A percentile compares a stretch with the other conserved stretches of the same genome.
These are phyloP conservation scores for Melinopterus prodromus DNA, from an alignment of 2,888 invertebrate species.

Conservation along the genomic window DNA sequence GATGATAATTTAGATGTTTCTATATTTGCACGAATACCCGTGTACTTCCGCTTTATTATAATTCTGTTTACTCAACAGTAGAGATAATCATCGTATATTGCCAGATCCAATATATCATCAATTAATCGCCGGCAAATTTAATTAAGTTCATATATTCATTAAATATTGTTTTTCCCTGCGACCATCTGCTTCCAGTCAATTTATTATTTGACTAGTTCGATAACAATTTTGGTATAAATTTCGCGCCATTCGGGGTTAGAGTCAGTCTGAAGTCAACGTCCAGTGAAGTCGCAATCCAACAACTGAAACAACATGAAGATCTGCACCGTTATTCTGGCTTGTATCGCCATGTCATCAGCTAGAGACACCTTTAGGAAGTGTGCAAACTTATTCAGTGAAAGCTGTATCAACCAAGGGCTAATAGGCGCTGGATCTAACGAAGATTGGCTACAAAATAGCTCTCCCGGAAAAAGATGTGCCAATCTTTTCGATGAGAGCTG, in stretches of 20 bases:
- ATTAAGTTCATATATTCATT: neutral
- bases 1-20: too few species aligned
- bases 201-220: neutral
- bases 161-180: neutral
- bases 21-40: too few species aligned
- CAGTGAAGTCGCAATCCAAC: neutral
- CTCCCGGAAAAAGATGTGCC: constrained; percentile 35
- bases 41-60: neutral
- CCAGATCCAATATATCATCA: neutral
- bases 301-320: neutral
- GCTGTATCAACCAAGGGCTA: constrained; percentile 27
- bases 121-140: neutral
- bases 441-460: constrained; percentile 26
- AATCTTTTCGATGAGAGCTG: constrained; percentile 38
- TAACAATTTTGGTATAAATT: neutral
- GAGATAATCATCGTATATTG: neutral
- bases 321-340: neutral
- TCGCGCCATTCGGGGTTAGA: neutral
- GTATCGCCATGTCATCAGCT: neutral
- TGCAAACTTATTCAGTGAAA: constrained; percentile 31
- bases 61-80: neutral
- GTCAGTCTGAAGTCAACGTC: neutral
- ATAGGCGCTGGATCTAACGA: constrained; percentile 32
- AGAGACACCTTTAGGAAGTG: neutral
- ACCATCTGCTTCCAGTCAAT: neutral